Conservation (phyloP, 2,113 vertebrate genomes). For the Brachypodius melanocephalos region DNA sequence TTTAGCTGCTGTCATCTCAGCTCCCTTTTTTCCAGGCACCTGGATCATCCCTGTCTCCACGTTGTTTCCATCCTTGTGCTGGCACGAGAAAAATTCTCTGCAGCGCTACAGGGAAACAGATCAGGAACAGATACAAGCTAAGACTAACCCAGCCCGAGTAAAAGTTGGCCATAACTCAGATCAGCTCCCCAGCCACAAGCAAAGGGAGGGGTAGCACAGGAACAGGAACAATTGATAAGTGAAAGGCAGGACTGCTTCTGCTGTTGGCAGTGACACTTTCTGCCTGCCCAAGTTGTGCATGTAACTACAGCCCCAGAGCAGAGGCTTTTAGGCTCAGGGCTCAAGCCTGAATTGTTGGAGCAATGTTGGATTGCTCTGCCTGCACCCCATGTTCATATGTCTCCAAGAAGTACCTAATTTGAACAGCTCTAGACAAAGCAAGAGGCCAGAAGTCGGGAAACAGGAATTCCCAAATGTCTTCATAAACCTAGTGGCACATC, state of each 20-base stretch:
- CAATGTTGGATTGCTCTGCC: not conserved
- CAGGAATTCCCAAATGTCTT: not conserved
- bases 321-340: not conserved
- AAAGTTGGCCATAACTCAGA: not conserved
- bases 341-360: not conserved
- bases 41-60: not conserved
- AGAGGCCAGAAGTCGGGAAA: not conserved
- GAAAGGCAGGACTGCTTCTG: not conserved
- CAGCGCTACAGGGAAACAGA: not conserved
- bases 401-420: not conserved
- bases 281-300: not conserved
- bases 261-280: not conserved
- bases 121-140: not conserved
- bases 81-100: not conserved
- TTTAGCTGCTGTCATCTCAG: not conserved
- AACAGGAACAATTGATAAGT: conserved; percentile 12
- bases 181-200: not conserved
- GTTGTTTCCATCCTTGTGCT: not conserved
- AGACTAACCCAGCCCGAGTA: not conserved
- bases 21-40: not conserved
- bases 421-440: not conserved
- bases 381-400: no score
- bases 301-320: not conserved
- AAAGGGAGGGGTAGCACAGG: conserved; percentile 13
- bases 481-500: fast-evolving